Conservation (phyloP, 1,140 invertebrate genomes). For the Capitella teleta region DNA sequence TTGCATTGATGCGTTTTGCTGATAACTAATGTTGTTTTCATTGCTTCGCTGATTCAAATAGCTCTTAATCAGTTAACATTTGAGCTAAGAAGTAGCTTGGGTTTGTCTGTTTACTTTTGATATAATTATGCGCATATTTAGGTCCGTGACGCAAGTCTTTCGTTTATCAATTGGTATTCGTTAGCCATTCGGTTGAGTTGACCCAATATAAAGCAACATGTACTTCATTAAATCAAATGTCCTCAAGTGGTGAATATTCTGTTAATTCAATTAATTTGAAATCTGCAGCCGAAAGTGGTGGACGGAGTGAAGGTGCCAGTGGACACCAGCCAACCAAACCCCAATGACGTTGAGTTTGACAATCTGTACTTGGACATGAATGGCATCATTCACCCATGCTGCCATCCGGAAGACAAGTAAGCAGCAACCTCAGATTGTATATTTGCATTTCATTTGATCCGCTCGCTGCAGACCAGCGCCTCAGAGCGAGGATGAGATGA, state of each 20-base stretch:
- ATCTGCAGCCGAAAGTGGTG: conserved; percentile 39
- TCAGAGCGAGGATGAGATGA: conserved; percentile 99
- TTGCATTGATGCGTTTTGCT: too few relatives aligned
- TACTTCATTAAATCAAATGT: neutral
- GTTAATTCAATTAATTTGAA: neutral
- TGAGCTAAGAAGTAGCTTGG: neutral
- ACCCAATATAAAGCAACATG: neutral
- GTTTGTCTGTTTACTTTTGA: neutral
- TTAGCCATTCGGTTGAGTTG: neutral
- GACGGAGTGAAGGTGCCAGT: conserved; percentile 54
- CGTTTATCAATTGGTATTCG: neutral
- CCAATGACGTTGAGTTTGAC: conserved; percentile 83
- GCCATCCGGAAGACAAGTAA: conserved; percentile 95
- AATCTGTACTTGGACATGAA: conserved; percentile 99
- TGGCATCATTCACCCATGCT: conserved; percentile 99
- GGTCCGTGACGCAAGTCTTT: neutral
- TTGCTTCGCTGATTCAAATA: too few relatives aligned
- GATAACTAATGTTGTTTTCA: too few relatives aligned
- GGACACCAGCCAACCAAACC: conserved; percentile 79
- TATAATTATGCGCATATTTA: neutral
- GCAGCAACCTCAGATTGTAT: neutral
- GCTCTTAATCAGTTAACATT: neutral
- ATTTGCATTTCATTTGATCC: neutral
- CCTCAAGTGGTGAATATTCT: neutral
- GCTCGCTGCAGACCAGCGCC: conserved; percentile 67